phyloP scores from a whole-genome alignment of 2,797 vertebrate species.

The Eidolon dupreanum region DNA sequence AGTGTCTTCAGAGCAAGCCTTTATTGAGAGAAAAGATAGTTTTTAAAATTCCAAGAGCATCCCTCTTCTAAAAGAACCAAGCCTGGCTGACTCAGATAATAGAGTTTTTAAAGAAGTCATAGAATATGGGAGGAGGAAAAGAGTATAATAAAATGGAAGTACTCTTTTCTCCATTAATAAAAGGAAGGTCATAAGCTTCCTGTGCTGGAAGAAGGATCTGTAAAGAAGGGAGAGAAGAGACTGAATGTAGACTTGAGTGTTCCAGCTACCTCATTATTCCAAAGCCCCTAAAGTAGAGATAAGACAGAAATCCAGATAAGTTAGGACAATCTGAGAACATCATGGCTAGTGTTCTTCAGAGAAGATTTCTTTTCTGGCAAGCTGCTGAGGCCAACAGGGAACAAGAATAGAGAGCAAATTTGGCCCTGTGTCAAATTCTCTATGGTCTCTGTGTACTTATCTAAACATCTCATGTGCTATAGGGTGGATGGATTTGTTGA shows the following conservation, averaged over 20 bases:
- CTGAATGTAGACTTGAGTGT: background rate
- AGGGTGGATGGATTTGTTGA: background rate
- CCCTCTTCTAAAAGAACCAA: slow-evolving; percentile 38
- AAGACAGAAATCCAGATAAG: background rate
- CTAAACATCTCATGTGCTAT: background rate
- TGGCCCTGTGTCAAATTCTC: background rate
- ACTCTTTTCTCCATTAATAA: background rate
- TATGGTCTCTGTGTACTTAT: background rate
- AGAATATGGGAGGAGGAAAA: background rate
- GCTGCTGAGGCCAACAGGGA: background rate
- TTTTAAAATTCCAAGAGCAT: slow-evolving; percentile 18
- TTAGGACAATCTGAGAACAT: background rate
- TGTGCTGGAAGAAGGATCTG: background rate
- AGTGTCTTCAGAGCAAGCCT: background rate
- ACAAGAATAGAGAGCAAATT: background rate
- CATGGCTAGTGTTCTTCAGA: background rate
- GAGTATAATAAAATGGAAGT: background rate
- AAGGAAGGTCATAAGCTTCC: background rate
- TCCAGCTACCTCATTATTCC: background rate
- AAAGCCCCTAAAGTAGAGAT: background rate
- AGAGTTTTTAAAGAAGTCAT: background rate
- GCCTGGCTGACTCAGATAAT: slow-evolving; percentile 28
- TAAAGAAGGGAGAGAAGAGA: background rate
- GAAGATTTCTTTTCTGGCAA: background rate
- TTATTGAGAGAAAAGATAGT: background rate